phyloP scores from a whole-genome alignment of 1,140 invertebrate genomes.

The Tetramorium simillimum region DNA sequence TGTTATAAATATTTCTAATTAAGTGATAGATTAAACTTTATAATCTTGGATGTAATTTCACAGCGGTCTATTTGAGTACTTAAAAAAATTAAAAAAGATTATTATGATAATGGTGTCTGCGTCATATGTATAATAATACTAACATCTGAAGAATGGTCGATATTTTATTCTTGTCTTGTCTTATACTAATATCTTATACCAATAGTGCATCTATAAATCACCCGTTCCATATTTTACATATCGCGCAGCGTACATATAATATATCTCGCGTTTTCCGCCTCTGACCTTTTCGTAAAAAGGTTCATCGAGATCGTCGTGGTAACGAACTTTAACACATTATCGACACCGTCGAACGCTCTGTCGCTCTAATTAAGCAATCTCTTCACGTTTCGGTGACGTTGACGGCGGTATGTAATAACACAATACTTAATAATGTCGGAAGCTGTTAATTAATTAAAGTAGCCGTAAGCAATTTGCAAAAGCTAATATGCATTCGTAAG shows the following conservation, averaged over 20 bases:
- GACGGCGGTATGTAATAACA: not conserved
- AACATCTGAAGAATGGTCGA: not conserved
- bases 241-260: not conserved
- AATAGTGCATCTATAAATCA: not conserved
- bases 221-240: not conserved
- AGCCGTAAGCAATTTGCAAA: not conserved
- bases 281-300: slow-evolving; percentile 32
- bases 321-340: slow-evolving; percentile 34
- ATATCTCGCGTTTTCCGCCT: not conserved
- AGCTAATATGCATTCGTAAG: not conserved
- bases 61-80: not conserved
- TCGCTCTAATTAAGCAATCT: slow-evolving; percentile 1
- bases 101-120: not conserved
- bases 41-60: not conserved
- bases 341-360: not conserved
- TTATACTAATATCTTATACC: not conserved
- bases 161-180: not conserved
- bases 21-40: not conserved
- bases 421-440: not conserved
- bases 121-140: not conserved
- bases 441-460: not conserved
- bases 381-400: slow-evolving; percentile 10
- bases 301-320: not conserved
- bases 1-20: not conserved
- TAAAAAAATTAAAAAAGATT: not conserved